Percentiles rank a stretch among this genome's conserved stretches.
These are phyloP conservation scores for Caranx ignobilis DNA, from an alignment of 2,113 vertebrate species.

Conservation along the genomic window DNA sequence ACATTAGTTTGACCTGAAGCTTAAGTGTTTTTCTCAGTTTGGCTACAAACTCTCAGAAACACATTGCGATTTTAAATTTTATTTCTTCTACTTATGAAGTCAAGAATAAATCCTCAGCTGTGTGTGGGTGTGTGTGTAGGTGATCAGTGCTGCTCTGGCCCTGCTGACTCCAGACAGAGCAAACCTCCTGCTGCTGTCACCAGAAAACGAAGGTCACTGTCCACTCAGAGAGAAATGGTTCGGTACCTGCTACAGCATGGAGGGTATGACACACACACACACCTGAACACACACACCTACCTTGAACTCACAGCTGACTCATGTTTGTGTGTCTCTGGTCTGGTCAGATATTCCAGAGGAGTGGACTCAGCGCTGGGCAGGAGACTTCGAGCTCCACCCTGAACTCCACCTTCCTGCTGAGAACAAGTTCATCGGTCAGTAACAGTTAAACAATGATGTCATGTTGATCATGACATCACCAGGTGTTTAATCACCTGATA, in stretches of 20 bases:
- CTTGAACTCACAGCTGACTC: neutral
- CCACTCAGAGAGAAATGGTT: conserved; percentile 92
- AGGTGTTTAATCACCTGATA: neutral
- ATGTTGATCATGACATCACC: no score
- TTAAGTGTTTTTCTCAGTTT: no score
- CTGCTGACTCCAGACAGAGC: conserved; percentile 89
- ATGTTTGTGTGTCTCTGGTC: conserved; percentile 37
- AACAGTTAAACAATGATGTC: neutral
- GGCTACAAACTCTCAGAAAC: no score
- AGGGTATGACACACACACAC: conserved; percentile 79
- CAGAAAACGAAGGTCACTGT: conserved; percentile 91
- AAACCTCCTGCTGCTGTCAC: conserved; percentile 93
- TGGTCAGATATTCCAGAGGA: conserved; percentile 86
- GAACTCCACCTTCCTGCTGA: conserved; percentile 93
- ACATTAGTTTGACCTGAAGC: no score
- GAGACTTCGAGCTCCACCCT: conserved; percentile 87
- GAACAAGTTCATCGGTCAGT: conserved; percentile 95
- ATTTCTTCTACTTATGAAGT: no score
- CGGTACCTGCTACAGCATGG: conserved; percentile 90
- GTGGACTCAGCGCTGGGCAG: conserved; percentile 89
- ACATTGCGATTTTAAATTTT: no score
- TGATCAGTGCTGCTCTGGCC: conserved; percentile 88
- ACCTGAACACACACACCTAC: conserved; percentile 14
- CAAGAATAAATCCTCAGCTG: no score
- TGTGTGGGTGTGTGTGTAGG: conserved; percentile 74